Evolutionary conservation across 2,888 invertebrate species (phyloP).

Genomic region (Biston betularia): DNA sequence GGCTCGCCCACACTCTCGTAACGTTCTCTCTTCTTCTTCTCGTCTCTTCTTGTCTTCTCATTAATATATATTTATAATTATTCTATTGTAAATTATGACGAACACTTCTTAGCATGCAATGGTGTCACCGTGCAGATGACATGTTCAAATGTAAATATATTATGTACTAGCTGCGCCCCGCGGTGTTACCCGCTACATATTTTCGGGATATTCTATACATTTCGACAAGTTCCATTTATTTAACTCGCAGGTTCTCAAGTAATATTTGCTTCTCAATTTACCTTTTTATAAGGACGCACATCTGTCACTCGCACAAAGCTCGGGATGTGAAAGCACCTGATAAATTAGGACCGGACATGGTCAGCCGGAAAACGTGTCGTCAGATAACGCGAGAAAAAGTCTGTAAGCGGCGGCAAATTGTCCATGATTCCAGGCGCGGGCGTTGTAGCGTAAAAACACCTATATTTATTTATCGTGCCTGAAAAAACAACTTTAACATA

Average conservation of each 20-base stretch:
- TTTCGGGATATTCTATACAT: too few species aligned
- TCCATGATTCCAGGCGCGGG: background rate
- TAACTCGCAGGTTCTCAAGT: too few species aligned
- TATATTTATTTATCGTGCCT: background rate
- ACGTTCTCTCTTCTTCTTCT: slow-evolving; percentile 28
- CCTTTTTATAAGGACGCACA: background rate
- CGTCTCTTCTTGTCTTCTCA: slow-evolving; percentile 5
- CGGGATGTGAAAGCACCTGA: slow-evolving; percentile 13
- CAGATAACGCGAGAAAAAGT: slow-evolving; percentile 9
- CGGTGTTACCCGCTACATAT: too few species aligned
- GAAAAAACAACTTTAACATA: background rate
- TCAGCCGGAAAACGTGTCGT: slow-evolving; percentile 16
- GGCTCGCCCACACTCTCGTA: slow-evolving; percentile 64
- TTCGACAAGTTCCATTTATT: too few species aligned
- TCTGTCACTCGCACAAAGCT: slow-evolving; percentile 5
- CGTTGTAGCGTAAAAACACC: slow-evolving; percentile 3
- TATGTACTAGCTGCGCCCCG: too few species aligned
- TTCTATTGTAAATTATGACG: too few species aligned
- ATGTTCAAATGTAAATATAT: too few species aligned
- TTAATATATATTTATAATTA: too few species aligned
- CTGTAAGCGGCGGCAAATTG: slow-evolving; percentile 20
- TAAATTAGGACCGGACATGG: slow-evolving; percentile 21
- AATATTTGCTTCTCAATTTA: too few species aligned
- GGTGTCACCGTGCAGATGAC: too few species aligned
- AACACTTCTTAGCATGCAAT: too few species aligned